A percentile compares a stretch with the other conserved stretches of the same genome.
Evolutionary conservation across 1,140 invertebrate species (phyloP).

Genomic region (Tetramorium simillimum): DNA sequence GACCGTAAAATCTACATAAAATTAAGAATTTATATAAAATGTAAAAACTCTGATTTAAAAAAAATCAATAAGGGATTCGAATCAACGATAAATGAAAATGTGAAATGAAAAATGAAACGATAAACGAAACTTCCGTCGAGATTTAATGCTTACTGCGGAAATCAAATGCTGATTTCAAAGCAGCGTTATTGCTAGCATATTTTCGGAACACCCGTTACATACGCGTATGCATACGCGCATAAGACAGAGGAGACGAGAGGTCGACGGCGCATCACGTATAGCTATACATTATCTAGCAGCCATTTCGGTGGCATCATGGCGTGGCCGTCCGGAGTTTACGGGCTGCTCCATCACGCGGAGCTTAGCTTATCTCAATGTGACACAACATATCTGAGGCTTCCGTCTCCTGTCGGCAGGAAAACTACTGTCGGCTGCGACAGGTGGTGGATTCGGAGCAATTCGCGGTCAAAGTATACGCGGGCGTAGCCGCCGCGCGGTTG

Average conservation of each 20-base stretch:
- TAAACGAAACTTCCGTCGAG: neutral
- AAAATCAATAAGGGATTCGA: neutral
- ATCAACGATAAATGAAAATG: neutral
- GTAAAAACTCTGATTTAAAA: neutral
- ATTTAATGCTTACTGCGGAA: neutral
- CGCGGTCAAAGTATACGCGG: conserved; percentile 76
- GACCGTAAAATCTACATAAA: neutral
- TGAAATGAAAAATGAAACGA: too few species aligned
- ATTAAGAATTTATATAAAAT: neutral
- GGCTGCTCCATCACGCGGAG: conserved; percentile 82
- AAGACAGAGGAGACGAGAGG: conserved; percentile 59
- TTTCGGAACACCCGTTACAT: conserved; percentile 10
- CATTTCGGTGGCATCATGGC: conserved; percentile 82
- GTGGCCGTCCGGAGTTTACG: conserved; percentile 80
- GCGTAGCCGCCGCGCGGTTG: conserved; percentile 11
- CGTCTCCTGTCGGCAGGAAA: conserved; percentile 74
- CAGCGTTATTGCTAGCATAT: neutral
- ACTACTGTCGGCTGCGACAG: conserved; percentile 76
- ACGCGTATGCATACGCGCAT: neutral
- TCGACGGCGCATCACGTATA: conserved; percentile 71
- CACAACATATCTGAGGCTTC: conserved; percentile 83
- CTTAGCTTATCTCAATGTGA: conserved; percentile 84
- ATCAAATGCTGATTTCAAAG: neutral
- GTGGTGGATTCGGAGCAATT: conserved; percentile 73
- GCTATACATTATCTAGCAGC: conserved; percentile 81